Conservation (phyloP, 2,797 vertebrate species). For the Brachymystax lenok region DNA sequence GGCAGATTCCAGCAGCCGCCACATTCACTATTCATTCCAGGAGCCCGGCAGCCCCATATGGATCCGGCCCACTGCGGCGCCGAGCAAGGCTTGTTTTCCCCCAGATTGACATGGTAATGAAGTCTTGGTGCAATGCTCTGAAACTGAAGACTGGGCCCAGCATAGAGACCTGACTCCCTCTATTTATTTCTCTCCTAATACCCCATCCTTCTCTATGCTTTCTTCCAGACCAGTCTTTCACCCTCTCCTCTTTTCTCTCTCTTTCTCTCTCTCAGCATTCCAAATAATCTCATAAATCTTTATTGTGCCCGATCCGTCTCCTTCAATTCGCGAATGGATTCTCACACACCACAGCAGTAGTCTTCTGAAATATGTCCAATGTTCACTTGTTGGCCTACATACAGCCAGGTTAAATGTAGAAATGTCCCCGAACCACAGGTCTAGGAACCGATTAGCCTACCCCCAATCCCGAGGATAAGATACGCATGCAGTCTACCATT, state of each 20-base stretch:
- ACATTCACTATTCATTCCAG: conserved; percentile 96
- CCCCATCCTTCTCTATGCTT: conserved; percentile 18
- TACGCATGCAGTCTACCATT: background rate
- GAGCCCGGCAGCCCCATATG: conserved; percentile 88
- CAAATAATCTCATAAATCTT: conserved; percentile 85
- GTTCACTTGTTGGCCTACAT: background rate
- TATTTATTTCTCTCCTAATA: conserved; percentile 39
- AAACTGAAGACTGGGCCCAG: conserved; percentile 73
- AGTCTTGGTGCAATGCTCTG: conserved; percentile 76
- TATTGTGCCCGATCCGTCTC: conserved; percentile 52
- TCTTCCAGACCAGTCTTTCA: conserved; percentile 61
- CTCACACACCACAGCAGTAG: background rate
- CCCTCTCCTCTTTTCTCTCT: conserved; percentile 63
- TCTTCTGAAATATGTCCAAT: background rate
- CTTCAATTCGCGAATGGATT: conserved; percentile 37
- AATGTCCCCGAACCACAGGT: background rate
- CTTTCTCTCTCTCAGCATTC: conserved; percentile 65
- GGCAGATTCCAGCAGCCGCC: conserved; percentile 71
- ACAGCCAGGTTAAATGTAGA: background rate
- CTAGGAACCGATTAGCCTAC: background rate
- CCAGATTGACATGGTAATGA: conserved; percentile 97
- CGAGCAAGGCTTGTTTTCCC: conserved; percentile 83
- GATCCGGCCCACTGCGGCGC: conserved; percentile 91
- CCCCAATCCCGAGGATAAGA: background rate
- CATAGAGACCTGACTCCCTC: conserved; percentile 52